Base-by-base conservation (phyloP, 1,140 invertebrate genomes). In the Acromyrmex charruanus region DNA sequence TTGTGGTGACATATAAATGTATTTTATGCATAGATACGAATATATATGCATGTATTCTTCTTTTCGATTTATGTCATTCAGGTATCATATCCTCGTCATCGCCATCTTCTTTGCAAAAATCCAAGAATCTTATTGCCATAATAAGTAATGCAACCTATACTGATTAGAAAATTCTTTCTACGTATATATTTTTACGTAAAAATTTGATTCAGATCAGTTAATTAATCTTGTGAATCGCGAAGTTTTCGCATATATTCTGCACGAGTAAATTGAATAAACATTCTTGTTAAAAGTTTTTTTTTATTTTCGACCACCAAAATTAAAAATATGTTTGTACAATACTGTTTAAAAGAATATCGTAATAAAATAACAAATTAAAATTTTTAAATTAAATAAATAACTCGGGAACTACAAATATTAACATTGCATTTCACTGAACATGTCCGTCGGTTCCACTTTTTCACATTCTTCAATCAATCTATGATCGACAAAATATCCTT, bases 401-500 rank as follows among this genome's bases (percentile, higher is more conserved):
- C 72, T 1, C 21, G 14, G 25, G 12, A 44, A 81, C 51, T 58
- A 21, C 14, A 58, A 71, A 72, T 75, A 61, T 58, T 10, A 61
- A 51, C 18, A 14, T 35, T 49, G 39, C 0, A 68, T 71, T 0
- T 39, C 53, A 10, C 35, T 39, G 44, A 69, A 28, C n/a, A 18
- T 10, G 31, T 31, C 25, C 0, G 49, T 14, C 25, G 9, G n/a
- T 61, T 35, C 28, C 39, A 18, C 53, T 31, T n/a, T n/a, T n/a
- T n/a, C n/a, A n/a, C n/a, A n/a, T n/a, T 49, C 16, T 59, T 25
- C 39, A 25, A 75, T 63, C 25, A 75, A 61, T 84, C 14, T 44
- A 51, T 12, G 35, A 82, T 61, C 35, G 39, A 14, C 28, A 55
- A 84, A 84, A 31, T 28, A 14, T 61, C 0, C 18, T 61, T 12